A percentile compares a stretch with the other conserved stretches of the same genome.
Conservation (phyloP, 2,888 invertebrate species). For the Rhyacophila evoluta region DNA sequence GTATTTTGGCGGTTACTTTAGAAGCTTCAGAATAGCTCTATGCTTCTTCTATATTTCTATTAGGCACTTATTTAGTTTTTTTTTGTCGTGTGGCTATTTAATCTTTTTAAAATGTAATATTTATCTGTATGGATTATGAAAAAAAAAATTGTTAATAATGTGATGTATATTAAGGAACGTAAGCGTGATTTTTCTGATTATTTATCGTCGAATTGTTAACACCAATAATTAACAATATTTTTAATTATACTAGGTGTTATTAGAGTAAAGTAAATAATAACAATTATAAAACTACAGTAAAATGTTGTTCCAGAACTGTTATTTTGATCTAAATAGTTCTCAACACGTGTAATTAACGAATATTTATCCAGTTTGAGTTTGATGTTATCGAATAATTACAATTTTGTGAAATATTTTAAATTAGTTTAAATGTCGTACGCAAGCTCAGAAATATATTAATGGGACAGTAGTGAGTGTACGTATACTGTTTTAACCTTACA, state of each 20-base stretch:
- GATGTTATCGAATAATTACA: too few relatives aligned
- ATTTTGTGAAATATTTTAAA: too few relatives aligned
- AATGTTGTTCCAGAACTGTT: neutral
- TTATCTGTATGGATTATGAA: too few relatives aligned
- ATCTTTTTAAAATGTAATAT: too few relatives aligned
- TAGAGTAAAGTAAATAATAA: neutral
- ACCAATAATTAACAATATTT: too few relatives aligned
- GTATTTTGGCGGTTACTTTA: slow-evolving; percentile 49
- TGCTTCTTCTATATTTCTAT: neutral
- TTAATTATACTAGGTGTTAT: neutral
- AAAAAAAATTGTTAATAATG: too few relatives aligned
- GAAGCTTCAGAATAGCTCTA: neutral
- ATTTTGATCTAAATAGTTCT: neutral
- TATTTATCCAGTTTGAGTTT: neutral
- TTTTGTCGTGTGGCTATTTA: neutral
- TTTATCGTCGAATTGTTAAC: too few relatives aligned
- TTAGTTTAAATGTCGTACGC: too few relatives aligned
- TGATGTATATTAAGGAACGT: too few relatives aligned
- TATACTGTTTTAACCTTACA: slow-evolving; percentile 29
- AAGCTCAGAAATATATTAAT: too few relatives aligned
- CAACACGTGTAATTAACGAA: neutral
- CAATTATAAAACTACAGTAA: neutral
- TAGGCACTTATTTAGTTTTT: neutral
- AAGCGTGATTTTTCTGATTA: too few relatives aligned
- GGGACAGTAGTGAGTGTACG: too few relatives aligned